phyloP scores from a whole-genome alignment of 2,797 vertebrate species.

The Sarcoramphus papa region DNA sequence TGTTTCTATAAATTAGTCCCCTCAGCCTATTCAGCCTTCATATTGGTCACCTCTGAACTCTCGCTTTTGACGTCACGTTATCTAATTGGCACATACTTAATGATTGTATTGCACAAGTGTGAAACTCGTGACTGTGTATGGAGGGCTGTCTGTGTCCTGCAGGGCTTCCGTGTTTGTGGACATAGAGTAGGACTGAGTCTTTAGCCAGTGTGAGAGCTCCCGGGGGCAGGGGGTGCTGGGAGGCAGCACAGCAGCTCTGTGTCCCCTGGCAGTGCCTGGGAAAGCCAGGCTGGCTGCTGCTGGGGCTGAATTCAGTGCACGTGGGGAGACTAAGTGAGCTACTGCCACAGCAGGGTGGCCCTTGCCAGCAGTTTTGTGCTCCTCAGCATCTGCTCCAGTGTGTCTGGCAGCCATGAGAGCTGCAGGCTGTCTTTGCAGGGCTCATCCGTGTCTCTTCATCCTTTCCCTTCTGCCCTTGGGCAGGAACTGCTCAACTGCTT shows the following conservation, averaged over 20 bases:
- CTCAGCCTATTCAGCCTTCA: background rate
- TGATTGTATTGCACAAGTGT: background rate
- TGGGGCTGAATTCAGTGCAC: background rate
- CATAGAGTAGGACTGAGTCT: fast-evolving
- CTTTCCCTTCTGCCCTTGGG: background rate
- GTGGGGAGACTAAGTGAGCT: background rate
- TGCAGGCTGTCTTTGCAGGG: background rate
- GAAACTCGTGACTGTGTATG: background rate
- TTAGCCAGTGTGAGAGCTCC: background rate
- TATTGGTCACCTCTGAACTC: conserved; percentile 14
- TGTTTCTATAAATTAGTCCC: background rate
- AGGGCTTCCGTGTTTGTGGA: background rate
- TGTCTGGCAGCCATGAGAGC: background rate
- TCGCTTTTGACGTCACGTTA: conserved; percentile 25
- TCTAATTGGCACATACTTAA: conserved; percentile 5
- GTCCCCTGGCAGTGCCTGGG: background rate
- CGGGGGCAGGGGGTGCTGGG: background rate
- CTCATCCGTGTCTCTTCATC: background rate
- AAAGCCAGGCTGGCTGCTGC: background rate
- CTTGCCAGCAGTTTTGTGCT: background rate
- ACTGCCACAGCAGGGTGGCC: background rate
- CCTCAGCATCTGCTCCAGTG: background rate
- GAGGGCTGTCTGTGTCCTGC: background rate
- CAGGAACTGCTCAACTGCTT: background rate
- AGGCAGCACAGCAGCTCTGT: background rate